phyloP scores from a whole-genome alignment of 2,113 vertebrate species.

The Piaya cayana region DNA sequence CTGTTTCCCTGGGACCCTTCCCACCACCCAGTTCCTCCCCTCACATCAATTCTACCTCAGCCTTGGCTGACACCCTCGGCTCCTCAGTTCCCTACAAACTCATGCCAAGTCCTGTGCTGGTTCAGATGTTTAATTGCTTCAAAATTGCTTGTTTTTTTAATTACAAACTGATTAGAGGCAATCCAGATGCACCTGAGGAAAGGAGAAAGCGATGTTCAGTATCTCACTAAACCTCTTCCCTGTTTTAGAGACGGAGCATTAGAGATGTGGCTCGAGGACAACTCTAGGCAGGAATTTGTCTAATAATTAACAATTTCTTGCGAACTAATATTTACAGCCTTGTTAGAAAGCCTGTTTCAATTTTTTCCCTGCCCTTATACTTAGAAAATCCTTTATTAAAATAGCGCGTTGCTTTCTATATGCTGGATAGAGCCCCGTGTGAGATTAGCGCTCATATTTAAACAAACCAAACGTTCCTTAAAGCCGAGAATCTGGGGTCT shows the following conservation, averaged over 20 bases:
- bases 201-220: neutral
- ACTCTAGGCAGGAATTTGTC: neutral
- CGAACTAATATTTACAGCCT: neutral
- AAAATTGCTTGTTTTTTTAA: neutral
- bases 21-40: neutral
- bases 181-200: neutral
- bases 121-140: neutral
- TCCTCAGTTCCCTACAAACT: neutral
- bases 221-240: neutral
- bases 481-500: neutral
- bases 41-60: neutral
- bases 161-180: neutral
- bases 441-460: neutral
- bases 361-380: neutral
- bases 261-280: neutral
- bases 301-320: neutral
- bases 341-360: neutral
- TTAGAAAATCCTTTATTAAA: neutral
- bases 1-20: neutral
- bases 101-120: fast-evolving
- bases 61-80: neutral
- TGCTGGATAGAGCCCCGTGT: neutral
- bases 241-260: neutral
- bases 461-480: neutral
- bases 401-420: neutral